These are phyloP conservation scores for Alosa sapidissima DNA, from an alignment of 2,797 vertebrate species.

Conservation along the genomic window DNA sequence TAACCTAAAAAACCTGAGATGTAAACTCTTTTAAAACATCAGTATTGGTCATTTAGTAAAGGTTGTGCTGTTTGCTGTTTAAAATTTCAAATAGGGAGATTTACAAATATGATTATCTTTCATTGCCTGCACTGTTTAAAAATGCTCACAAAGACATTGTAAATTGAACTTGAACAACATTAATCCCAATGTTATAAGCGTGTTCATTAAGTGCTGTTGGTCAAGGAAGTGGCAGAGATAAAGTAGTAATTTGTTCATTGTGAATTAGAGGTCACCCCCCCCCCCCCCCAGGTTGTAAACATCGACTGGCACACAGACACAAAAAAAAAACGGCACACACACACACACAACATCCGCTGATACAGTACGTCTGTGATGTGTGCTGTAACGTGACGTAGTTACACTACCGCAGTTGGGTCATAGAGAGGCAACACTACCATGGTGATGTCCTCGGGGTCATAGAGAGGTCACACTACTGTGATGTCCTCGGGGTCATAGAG, in stretches of 20 bases:
- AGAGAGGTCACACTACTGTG: slow-evolving; percentile 87
- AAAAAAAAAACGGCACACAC: neutral
- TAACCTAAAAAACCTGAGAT: slow-evolving; percentile 71
- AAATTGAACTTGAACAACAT: neutral
- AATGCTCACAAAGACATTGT: neutral
- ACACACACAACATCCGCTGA: neutral
- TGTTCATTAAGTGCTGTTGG: neutral
- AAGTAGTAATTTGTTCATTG: neutral
- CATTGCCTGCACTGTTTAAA: neutral
- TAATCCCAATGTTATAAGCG: neutral
- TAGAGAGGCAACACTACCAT: neutral
- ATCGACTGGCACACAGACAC: neutral
- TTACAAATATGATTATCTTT: slow-evolving; percentile 20
- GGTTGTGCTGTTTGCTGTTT: neutral
- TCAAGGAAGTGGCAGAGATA: neutral
- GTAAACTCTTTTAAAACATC: slow-evolving; percentile 61
- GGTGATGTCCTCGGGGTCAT: neutral
- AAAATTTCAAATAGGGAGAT: neutral
- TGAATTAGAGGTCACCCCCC: neutral
- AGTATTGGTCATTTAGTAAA: slow-evolving; percentile 39
- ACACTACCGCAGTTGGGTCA: too few species aligned
- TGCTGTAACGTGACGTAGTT: too few species aligned
- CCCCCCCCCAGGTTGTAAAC: slow-evolving; percentile 36
- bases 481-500: slow-evolving; percentile 88
- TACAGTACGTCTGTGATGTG: neutral